phyloP scores from a whole-genome alignment of 1,140 invertebrate species.

The Venturia canescens region DNA sequence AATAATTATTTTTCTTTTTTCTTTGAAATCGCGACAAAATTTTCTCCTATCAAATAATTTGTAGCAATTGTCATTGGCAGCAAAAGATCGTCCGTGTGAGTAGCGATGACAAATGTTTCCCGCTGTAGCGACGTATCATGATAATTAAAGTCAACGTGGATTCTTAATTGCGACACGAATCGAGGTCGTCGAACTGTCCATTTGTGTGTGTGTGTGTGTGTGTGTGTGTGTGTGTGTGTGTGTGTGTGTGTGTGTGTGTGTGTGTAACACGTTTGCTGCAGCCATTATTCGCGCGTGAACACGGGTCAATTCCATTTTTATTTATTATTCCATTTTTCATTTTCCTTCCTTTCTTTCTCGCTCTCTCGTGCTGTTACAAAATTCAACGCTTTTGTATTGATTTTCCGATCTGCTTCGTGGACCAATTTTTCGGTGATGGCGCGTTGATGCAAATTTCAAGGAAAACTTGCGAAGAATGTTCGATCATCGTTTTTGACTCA shows the following conservation, averaged over 20 bases:
- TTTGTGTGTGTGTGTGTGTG: too few relatives aligned
- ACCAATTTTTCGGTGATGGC: too few relatives aligned
- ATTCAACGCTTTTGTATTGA: too few relatives aligned
- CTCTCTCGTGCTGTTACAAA: too few relatives aligned
- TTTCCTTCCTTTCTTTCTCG: neutral
- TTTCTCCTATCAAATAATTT: neutral
- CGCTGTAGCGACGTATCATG: neutral
- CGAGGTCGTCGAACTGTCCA: conserved; percentile 48
- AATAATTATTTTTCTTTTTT: neutral
- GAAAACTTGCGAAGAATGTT: too few relatives aligned
- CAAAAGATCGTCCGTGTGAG: neutral
- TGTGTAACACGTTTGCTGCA: conserved; percentile 37
- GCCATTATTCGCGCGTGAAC: conserved; percentile 44
- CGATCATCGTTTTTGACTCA: too few relatives aligned
- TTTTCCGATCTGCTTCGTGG: too few relatives aligned
- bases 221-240: too few relatives aligned
- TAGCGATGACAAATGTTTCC: neutral
- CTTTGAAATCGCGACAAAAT: neutral
- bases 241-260: too few relatives aligned
- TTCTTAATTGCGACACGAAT: conserved; percentile 52
- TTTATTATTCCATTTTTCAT: neutral
- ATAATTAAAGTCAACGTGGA: conserved; percentile 36
- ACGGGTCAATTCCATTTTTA: conserved; percentile 32
- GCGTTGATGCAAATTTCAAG: too few relatives aligned
- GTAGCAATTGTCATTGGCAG: neutral